Percentiles rank a stretch among this genome's conserved stretches.
Evolutionary conservation across 2,888 invertebrate species (phyloP).

Genomic region (Acanthopleura granulata): DNA sequence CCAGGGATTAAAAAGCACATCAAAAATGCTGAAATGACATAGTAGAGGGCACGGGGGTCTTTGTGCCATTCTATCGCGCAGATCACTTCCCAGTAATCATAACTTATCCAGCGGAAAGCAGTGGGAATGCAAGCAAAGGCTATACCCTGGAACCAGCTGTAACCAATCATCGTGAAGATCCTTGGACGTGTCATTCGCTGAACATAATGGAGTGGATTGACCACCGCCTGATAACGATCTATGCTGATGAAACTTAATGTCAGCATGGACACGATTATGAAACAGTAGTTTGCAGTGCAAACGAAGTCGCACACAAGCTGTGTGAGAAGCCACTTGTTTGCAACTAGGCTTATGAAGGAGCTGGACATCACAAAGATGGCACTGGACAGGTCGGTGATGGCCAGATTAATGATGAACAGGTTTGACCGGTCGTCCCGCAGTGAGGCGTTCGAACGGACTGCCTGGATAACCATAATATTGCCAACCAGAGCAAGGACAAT

Average conservation of each 20-base stretch:
- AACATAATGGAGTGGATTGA: slow-evolving; percentile 55
- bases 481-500: slow-evolving; percentile 47
- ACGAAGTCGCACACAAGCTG: slow-evolving; percentile 47
- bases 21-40: slow-evolving; percentile 59
- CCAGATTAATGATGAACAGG: slow-evolving; percentile 60
- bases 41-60: slow-evolving; percentile 46
- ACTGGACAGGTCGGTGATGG: slow-evolving; percentile 54
- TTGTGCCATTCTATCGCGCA: slow-evolving; percentile 66
- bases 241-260: slow-evolving; percentile 65
- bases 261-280: slow-evolving; percentile 67
- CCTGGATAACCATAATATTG: slow-evolving; percentile 55
- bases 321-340: slow-evolving; percentile 47
- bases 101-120: slow-evolving; percentile 56
- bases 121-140: slow-evolving; percentile 55
- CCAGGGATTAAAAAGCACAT: slow-evolving; percentile 62
- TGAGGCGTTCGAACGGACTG: slow-evolving; percentile 35
- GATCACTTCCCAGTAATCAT: slow-evolving; percentile 66
- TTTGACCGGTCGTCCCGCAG: slow-evolving; percentile 54
- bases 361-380: slow-evolving; percentile 57
- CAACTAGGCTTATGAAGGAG: slow-evolving; percentile 40
- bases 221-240: slow-evolving; percentile 63
- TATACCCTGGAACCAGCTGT: slow-evolving; percentile 62
- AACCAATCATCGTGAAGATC: slow-evolving; percentile 43
- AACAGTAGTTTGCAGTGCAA: slow-evolving; percentile 65
- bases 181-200: slow-evolving; percentile 37